A percentile compares a stretch with the other conserved stretches of the same genome.
phyloP scores from a whole-genome alignment of 1,140 invertebrate genomes.

The Trachymyrmex cornetzi region DNA sequence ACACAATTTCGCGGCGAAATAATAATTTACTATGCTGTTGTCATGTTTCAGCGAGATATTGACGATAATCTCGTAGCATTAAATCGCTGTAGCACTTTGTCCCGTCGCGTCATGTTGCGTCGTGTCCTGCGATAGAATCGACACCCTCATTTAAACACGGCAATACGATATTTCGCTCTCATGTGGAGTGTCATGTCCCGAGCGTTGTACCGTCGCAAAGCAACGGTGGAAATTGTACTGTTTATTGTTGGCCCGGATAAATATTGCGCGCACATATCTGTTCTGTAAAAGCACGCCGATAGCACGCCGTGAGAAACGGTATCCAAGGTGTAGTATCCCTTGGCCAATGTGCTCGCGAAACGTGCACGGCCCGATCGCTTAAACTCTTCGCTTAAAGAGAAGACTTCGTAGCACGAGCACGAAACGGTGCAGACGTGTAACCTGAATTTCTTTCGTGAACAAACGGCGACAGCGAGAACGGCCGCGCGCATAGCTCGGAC shows the following conservation, averaged over 20 bases:
- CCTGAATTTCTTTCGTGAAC: conserved; percentile 69
- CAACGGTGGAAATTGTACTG: conserved; percentile 16
- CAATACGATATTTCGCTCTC: conserved; percentile 51
- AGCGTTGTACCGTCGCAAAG: neutral
- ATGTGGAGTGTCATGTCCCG: conserved; percentile 42
- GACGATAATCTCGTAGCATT: conserved; percentile 33
- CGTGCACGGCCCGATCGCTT: conserved; percentile 51
- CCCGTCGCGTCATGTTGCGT: conserved; percentile 37
- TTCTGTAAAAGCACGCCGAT: conserved; percentile 60
- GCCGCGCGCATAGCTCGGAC: conserved; percentile 22
- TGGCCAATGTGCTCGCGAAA: conserved; percentile 46
- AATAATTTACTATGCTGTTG: neutral
- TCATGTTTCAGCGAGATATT: neutral
- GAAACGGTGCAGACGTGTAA: conserved; percentile 53
- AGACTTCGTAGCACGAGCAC: conserved; percentile 36
- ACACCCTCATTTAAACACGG: conserved; percentile 50
- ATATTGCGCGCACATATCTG: conserved; percentile 15
- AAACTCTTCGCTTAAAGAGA: conserved; percentile 29
- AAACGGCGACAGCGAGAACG: conserved; percentile 55
- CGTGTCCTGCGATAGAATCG: conserved; percentile 55
- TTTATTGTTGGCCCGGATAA: conserved; percentile 53
- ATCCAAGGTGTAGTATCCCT: conserved; percentile 25
- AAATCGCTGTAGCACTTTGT: conserved; percentile 56
- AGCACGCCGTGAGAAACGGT: conserved; percentile 64
- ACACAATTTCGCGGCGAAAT: neutral